Conservation (phyloP, 2,888 invertebrate genomes). For the Pristionchus maxplancki region DNA sequence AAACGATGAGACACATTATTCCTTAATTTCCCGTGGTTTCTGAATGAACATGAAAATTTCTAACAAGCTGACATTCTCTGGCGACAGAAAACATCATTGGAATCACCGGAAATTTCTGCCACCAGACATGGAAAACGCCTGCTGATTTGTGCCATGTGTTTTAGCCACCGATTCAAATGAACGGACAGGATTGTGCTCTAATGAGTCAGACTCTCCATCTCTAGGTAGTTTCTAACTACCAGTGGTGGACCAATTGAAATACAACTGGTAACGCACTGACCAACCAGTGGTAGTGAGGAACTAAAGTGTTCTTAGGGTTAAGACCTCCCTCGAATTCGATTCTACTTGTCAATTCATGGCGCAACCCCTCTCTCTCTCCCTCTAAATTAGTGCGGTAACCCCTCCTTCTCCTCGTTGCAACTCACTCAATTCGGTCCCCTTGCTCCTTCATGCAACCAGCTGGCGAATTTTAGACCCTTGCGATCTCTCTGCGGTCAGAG, state of each 20-base stretch:
- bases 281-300: too few relatives aligned
- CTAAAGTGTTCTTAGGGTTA: too few relatives aligned
- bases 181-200: neutral
- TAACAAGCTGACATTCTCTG: neutral
- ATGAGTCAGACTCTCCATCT: too few relatives aligned
- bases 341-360: neutral
- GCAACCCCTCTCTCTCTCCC: neutral
- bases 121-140: neutral
- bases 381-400: conserved; percentile 43
- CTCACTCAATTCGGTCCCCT: conserved; percentile 24
- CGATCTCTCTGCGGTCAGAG: neutral
- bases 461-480: neutral
- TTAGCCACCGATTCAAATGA: neutral
- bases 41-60: neutral
- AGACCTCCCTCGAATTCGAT: too few relatives aligned
- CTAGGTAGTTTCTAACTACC: too few relatives aligned
- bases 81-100: neutral
- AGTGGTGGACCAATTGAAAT: too few relatives aligned
- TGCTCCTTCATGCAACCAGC: conserved; percentile 16
- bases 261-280: too few relatives aligned
- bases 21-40: neutral
- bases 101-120: neutral
- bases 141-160: neutral
- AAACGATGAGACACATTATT: neutral
- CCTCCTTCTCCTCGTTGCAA: neutral